Evolutionary conservation across 1,140 invertebrate genomes (phyloP).

Genomic region (Goniozus legneri): DNA sequence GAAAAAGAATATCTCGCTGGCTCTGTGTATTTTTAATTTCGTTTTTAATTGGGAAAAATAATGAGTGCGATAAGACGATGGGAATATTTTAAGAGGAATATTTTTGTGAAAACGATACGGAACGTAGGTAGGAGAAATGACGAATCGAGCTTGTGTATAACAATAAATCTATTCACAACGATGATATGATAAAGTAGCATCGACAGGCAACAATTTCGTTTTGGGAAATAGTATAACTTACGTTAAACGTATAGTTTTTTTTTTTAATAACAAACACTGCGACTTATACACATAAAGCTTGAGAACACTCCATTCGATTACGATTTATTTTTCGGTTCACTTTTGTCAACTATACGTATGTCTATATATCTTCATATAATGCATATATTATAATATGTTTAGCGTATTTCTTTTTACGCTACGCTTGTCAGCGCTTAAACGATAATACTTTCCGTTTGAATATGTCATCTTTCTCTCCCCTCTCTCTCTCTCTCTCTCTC

Average conservation of each 20-base stretch:
- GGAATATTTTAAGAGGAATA: too few species aligned
- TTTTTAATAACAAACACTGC: slow-evolving; percentile 17
- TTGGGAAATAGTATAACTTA: slow-evolving; percentile 23
- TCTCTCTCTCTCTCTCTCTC: slow-evolving; percentile 6
- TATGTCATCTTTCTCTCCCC: slow-evolving; percentile 10
- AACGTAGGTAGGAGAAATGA: too few species aligned
- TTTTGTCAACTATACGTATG: slow-evolving; percentile 12
- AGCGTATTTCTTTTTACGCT: slow-evolving; percentile 21
- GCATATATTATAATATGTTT: slow-evolving; percentile 6
- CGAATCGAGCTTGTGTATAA: slow-evolving; percentile 12
- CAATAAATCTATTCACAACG: slow-evolving; percentile 25
- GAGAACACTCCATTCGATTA: slow-evolving; percentile 25
- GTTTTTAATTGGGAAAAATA: too few species aligned
- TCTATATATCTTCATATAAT: slow-evolving; percentile 8
- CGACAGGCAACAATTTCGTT: slow-evolving; percentile 28
- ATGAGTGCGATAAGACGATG: too few species aligned
- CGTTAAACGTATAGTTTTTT: slow-evolving; percentile 11
- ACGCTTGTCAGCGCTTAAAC: slow-evolving; percentile 22
- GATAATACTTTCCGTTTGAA: slow-evolving; percentile 30
- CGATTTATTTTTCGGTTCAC: slow-evolving; percentile 22
- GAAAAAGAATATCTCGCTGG: too few species aligned
- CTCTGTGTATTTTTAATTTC: too few species aligned
- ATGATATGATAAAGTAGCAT: slow-evolving; percentile 32
- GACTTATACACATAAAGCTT: slow-evolving; percentile 16
- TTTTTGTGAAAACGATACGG: too few species aligned